Base-by-base conservation (phyloP, 1,140 invertebrate species). In the Hydropsyche tenuis region DNA sequence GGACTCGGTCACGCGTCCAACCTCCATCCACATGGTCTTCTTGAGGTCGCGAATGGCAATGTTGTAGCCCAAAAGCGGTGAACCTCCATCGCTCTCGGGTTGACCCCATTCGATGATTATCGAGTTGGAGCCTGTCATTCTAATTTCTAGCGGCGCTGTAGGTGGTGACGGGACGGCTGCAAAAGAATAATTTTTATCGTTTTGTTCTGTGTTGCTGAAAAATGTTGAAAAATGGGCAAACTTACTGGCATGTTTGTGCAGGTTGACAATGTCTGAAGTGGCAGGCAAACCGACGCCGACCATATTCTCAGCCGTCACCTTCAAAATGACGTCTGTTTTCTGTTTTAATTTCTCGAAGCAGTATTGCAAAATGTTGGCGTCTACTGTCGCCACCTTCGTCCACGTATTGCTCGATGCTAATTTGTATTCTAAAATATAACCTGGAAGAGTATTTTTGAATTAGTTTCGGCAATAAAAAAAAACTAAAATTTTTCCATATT, bases 11-110 rank as follows among this genome's bases (percentile, higher is more conserved):
- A 96, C 93, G 79, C 93, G 89, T 14, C 94, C 95, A 60, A 97
- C 94, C 89, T 97, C 94, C 87, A 96, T 96, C 95, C 95, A 97
- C 94, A 96, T 96, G 2, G 94, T 96, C 81, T 95, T 95, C 80
- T 91, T 92, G 45, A 90, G 88, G 81, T 99, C 97, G 78, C 94
- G 89, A 68, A 98, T 93, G 11, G 95, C 96, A 77, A 98, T 93
- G 78, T 95, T 95, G 82, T 99, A 99, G 22, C 93, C 93, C 77
- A 93, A 88, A 51, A 98, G 85, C 12, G 95, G 94, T 42, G 95
- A 91, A 56, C 96, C 96, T 53, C 96, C 96, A 84, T 99, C 96
- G 78, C 89, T 92, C 85, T 97, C 95, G 6, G 96, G 96, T 73
- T 92, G 90, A 69, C 95, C 94, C 96, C 96, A 98, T 84, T 94